Percentiles rank a stretch among this genome's conserved stretches.
Conservation (phyloP, 1,140 invertebrate genomes). For the Hestina assimilis region DNA sequence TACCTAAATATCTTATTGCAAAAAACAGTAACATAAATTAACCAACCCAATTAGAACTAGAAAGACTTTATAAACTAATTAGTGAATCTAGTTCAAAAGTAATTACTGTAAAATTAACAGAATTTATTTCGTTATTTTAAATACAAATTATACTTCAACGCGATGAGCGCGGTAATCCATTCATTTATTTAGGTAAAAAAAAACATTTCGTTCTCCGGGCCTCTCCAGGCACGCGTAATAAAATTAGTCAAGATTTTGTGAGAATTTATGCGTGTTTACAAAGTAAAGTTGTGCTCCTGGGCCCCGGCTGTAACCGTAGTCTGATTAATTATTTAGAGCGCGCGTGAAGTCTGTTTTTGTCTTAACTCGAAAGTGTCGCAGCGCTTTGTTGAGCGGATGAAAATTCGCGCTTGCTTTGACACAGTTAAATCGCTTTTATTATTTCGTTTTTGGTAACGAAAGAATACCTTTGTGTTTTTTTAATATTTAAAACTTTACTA, state of each 20-base stretch:
- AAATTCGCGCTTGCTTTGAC: not conserved
- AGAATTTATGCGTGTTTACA: slow-evolving; percentile 13
- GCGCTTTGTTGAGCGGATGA: not conserved
- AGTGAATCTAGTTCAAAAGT: too few species aligned
- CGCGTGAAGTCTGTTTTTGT: slow-evolving; percentile 9
- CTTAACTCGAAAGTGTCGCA: not conserved
- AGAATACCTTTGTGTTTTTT: not conserved
- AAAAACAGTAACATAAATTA: too few species aligned
- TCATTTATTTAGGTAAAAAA: not conserved
- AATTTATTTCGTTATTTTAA: not conserved
- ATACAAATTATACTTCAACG: not conserved
- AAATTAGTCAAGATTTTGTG: slow-evolving; percentile 4
- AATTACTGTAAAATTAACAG: too few species aligned
- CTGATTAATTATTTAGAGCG: slow-evolving; percentile 42
- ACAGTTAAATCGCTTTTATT: not conserved
- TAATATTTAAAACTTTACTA: not conserved
- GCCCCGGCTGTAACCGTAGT: not conserved
- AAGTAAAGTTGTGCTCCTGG: slow-evolving; percentile 6
- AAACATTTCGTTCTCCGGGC: not conserved
- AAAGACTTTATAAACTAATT: too few species aligned
- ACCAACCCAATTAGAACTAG: too few species aligned
- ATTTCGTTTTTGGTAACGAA: slow-evolving; percentile 2
- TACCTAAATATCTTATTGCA: too few species aligned
- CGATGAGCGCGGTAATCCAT: too few species aligned
- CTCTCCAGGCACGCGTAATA: slow-evolving; percentile 4